Evolutionary conservation across 2,888 invertebrate species (phyloP), one percentile per base, ranked within the genome.

Genomic region (Dasypogon diadema): DNA sequence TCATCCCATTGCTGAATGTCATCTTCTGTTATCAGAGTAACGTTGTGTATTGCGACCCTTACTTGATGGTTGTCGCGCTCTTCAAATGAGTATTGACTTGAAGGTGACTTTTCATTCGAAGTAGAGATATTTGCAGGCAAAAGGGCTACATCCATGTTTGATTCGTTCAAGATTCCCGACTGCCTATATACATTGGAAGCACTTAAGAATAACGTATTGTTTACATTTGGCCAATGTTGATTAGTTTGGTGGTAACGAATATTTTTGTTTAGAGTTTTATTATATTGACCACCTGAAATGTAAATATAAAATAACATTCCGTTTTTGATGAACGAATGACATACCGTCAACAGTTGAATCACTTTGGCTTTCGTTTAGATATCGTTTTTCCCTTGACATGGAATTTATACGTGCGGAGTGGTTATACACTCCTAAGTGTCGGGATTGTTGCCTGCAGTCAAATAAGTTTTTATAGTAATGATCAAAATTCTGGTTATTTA

Each of bases 371-470:
- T 12, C 18, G 3, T 51, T 16, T 51, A 16, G 18, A 6, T 51
- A 48, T 24, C 65, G 65, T 46, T 48, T 65, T 26, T 46, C 48
- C 24, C 65, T 65, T 4, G 48, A 65, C 12, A 24, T 46, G 14
- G 24, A n/a, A 30, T 24, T 30, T 10, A 34, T 16, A 54, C 51
- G 18, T 21, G 70, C 26, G 22, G 51, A 54, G 16, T 30, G 18
- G 16, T 70, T 70, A 30, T 51, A 54, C 16, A 93, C 91, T 6
- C 94, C 94, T 70, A 95, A 88, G 83, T 95, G 95, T 75, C 89
- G 89, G 82, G 93, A 92, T 86, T 95, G 95, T 83, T 95, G 95
- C 80, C 93, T 92, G 85, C 10, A 46, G 48, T 42, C 16, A 26
- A 18, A 34, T 10, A 54, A 16, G 37, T 30, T 22, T 21, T 30